Base-by-base conservation (phyloP, 2,113 vertebrate species). In the Casuarius casuarius region DNA sequence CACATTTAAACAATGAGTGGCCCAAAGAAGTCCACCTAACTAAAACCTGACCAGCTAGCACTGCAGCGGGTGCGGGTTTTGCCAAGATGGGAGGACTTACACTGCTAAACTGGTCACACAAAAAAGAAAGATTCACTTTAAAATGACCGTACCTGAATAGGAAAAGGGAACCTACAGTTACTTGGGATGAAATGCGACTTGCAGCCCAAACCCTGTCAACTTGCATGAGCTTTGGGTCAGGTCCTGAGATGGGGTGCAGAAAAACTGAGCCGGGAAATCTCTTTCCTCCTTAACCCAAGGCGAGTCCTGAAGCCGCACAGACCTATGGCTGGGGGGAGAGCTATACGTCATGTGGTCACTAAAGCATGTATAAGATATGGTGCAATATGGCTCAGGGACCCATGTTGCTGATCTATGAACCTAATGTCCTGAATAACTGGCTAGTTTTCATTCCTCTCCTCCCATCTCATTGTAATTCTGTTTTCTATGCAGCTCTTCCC, bases 401-500 rank as follows among this genome's bases (percentile, higher is more conserved):
- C 5, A 4, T 46, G 89, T 76, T 87, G 58, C n/a, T 54, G 58
- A 77, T 76, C 95, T 85, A 74, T 83, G 87, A 77, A 44, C 23
- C 31, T 51, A 46, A 14, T 84, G 87, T 91, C 62, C 82, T 85
- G 74, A 87, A 66, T 66, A 94, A 82, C 70, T 42, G 6, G 44
- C 49, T 31, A 42, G 49, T 58, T 96, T 87, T 90, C 71, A 21
- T 68, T 89, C 61, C 49, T 92, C 46, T 91, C 56, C 29, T 92
- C 46, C 78, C 18, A 49, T 17, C 49, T 52, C 78, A 90, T 63
- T 94, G 92, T 85, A 91, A 94, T 85, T 89, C 81, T 91, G 20
- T 89, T 97, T 92, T 92, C 87, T 56, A 33, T 96, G 71, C 91
- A 59, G 49, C 78, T 91, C 67, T 91, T 94, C 40, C 71, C 63